Evolutionary conservation across 1,140 invertebrate species (phyloP), one percentile per base, ranked within the genome.

Genomic region (Saccostrea cuccullata): DNA sequence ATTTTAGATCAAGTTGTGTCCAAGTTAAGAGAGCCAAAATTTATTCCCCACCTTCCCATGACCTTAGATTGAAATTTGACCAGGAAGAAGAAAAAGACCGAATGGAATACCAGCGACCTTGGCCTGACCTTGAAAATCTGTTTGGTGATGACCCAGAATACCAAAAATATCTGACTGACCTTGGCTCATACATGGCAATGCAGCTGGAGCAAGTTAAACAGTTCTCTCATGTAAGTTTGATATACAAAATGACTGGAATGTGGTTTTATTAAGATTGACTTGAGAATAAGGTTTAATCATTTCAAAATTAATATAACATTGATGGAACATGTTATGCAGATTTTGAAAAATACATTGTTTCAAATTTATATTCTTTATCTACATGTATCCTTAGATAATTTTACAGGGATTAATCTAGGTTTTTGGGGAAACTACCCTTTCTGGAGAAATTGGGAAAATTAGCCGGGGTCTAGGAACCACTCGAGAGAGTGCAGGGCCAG

Each of bases 71-170:
- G 26, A 92, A 94, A 89, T 93, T 91, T 92, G 93, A 94, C 91
- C 90, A 92, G 70, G 94, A 94, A 67, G 92, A 94, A 67, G 91
- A 91, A 82, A 92, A 91, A 56, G 91, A 92, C 17, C 89, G 91
- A 84, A 56, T 87, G 12, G 93, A 92, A 77, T 87, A 90, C 60
- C 82, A 91, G 82, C 85, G 86, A 85, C 92, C 91, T 20, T 94
- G 93, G 92, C 94, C 94, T 55, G 92, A 95, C 90, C 92, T 93
- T 85, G 91, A 93, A n/a, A 92, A 92, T 86, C 89, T 95, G 4
- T 93, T 95, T 77, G 90, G 91, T 56, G 93, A 94, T 89, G 94
- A 95, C 87, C 90, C 90, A 47, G 92, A 93, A 26, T 94, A 95
- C 88, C 93, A 94, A 84, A 88, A 86, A 17, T 86, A 94, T 8